Evolutionary conservation across 2,113 vertebrate species (phyloP).

Genomic region (Callopanchax toddi): DNA sequence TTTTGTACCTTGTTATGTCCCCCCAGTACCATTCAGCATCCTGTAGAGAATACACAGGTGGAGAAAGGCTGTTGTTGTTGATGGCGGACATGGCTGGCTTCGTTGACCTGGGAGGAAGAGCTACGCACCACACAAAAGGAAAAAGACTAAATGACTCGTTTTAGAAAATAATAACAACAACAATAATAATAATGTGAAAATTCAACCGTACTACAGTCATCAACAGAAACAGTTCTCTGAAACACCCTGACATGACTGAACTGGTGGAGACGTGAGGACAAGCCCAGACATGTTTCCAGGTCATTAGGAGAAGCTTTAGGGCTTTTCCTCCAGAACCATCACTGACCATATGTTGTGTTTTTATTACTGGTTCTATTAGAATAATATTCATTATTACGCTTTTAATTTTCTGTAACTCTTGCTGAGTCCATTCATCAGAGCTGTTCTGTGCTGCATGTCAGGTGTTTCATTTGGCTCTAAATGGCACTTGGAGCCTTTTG

Average conservation of each 20-base stretch:
- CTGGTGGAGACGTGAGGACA: constrained; percentile 56
- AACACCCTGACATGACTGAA: constrained; percentile 43
- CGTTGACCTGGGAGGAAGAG: constrained; percentile 92
- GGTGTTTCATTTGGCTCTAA: constrained; percentile 19
- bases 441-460: constrained; percentile 11
- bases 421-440: constrained; percentile 1
- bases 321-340: too few relatives aligned
- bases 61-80: constrained; percentile 83
- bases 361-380: neutral
- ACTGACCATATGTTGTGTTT: too few relatives aligned
- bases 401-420: neutral
- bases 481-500: constrained; percentile 31
- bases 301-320: constrained; percentile 13
- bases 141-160: too few relatives aligned
- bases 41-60: constrained; percentile 81
- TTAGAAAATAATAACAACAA: too few relatives aligned
- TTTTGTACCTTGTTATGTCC: constrained; percentile 90
- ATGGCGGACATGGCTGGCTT: constrained; percentile 85
- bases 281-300: constrained; percentile 70
- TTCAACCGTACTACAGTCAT: neutral
- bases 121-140: constrained; percentile 69
- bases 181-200: too few relatives aligned
- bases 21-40: constrained; percentile 98
- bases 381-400: neutral
- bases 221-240: constrained; percentile 25